These are phyloP conservation scores for Lycopodina hypogea DNA, from an alignment of 37 sponge, comb jelly and placozoan species.

Conservation along the genomic window DNA sequence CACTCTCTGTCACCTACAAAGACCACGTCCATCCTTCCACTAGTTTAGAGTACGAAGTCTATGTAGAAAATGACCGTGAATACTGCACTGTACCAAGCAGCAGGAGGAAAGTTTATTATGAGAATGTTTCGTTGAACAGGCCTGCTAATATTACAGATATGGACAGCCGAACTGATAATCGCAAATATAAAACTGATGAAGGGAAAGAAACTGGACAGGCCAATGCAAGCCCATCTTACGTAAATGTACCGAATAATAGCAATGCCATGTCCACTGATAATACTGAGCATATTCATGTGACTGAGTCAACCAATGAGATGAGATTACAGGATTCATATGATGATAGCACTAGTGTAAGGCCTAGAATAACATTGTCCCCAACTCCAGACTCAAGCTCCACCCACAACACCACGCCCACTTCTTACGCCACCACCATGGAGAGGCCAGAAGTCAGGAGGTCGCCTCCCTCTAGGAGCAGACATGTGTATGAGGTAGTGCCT, in stretches of 20 bases:
- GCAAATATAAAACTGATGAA: background rate
- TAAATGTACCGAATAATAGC: background rate
- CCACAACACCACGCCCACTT: background rate
- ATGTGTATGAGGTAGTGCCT: background rate
- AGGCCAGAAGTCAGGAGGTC: constrained; percentile 1
- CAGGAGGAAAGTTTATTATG: background rate
- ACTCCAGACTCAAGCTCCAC: background rate
- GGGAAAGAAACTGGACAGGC: background rate
- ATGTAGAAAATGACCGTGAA: background rate
- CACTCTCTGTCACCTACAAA: too few relatives aligned
- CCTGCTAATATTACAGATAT: background rate
- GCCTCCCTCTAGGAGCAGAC: background rate
- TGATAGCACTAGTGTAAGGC: too few relatives aligned
- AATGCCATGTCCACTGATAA: background rate
- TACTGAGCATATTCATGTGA: too few relatives aligned
- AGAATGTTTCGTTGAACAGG: background rate
- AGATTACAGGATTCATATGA: too few relatives aligned
- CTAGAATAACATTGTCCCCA: background rate
- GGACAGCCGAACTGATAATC: too few relatives aligned
- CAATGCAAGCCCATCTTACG: background rate
- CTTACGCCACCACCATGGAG: background rate
- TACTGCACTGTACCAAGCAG: background rate
- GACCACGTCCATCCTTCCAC: too few relatives aligned
- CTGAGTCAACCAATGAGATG: too few relatives aligned
- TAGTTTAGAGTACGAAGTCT: background rate